Evolutionary conservation across 2,113 vertebrate genomes (phyloP).

Genomic region (Odocoileus hemionus): DNA sequence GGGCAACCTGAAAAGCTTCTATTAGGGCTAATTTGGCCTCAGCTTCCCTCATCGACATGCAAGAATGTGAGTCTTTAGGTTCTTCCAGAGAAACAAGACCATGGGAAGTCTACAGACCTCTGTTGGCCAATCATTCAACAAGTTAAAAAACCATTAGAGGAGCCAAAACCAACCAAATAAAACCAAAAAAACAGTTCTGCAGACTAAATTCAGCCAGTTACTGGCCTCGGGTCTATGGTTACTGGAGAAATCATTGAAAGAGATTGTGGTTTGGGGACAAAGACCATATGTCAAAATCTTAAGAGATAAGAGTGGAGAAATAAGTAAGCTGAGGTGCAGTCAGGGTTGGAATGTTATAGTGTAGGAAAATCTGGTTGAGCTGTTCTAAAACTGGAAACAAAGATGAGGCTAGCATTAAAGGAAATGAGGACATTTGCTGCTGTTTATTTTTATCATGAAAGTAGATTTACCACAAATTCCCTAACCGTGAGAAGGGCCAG

Average conservation of each 20-base stretch:
- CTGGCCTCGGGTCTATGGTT: background rate
- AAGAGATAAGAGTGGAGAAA: background rate
- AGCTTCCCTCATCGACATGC: background rate
- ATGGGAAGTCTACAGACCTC: background rate
- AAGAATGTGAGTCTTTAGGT: background rate
- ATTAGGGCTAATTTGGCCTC: background rate
- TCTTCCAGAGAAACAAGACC: background rate
- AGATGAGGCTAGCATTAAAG: slow-evolving; percentile 21
- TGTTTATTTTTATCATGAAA: slow-evolving; percentile 28
- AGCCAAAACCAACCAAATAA: background rate
- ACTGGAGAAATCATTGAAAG: background rate
- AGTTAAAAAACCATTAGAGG: background rate
- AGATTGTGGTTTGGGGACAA: background rate
- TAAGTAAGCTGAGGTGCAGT: background rate
- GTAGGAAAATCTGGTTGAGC: slow-evolving; percentile 3
- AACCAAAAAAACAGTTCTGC: background rate
- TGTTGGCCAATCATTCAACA: background rate
- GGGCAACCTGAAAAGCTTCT: slow-evolving; percentile 20
- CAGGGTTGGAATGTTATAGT: background rate
- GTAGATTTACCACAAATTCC: background rate
- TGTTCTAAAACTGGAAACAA: background rate
- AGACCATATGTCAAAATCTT: slow-evolving; percentile 13
- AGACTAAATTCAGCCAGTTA: background rate
- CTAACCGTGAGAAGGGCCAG: background rate
- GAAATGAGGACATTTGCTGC: background rate